These are phyloP conservation scores for Apogon talboti DNA, from an alignment of 2,797 vertebrate species.

Conservation along the genomic window DNA sequence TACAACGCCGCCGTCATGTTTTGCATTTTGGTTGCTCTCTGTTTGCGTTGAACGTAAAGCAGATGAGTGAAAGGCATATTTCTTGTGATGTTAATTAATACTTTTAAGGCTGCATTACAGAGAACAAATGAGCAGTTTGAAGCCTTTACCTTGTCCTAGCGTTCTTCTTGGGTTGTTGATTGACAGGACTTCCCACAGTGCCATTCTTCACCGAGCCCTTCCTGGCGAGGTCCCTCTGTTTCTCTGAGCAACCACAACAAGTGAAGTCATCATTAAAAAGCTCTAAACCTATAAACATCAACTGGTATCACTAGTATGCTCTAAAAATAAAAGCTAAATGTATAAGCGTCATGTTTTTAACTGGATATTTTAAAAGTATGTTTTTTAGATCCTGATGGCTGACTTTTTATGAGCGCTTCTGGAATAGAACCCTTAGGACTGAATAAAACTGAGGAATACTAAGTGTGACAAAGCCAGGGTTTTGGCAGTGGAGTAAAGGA, in stretches of 20 bases:
- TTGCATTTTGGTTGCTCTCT: constrained; percentile 32
- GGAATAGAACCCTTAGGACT: constrained; percentile 6
- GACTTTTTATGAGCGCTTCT: constrained; percentile 6
- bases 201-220: constrained; percentile 97
- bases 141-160: constrained; percentile 92
- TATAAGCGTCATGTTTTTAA: not conserved
- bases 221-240: constrained; percentile 95
- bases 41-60: constrained; percentile 14
- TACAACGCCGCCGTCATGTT: constrained; percentile 18
- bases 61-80: constrained; percentile 17
- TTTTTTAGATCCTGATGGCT: not conserved
- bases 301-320: too few species aligned
- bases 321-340: too few species aligned
- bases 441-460: constrained; percentile 15
- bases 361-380: not conserved
- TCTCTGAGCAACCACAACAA: constrained; percentile 87
- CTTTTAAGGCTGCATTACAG: constrained; percentile 19
- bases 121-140: constrained; percentile 18
- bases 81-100: constrained; percentile 38
- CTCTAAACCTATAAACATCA: not conserved
- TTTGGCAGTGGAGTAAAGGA: constrained; percentile 3
- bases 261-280: constrained; percentile 52
- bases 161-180: constrained; percentile 98
- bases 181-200: constrained; percentile 95
- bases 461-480: constrained; percentile 13